These are phyloP conservation scores for Cataglyphis altisquamis DNA, from an alignment of 2,888 invertebrate species.

Conservation along the genomic window DNA sequence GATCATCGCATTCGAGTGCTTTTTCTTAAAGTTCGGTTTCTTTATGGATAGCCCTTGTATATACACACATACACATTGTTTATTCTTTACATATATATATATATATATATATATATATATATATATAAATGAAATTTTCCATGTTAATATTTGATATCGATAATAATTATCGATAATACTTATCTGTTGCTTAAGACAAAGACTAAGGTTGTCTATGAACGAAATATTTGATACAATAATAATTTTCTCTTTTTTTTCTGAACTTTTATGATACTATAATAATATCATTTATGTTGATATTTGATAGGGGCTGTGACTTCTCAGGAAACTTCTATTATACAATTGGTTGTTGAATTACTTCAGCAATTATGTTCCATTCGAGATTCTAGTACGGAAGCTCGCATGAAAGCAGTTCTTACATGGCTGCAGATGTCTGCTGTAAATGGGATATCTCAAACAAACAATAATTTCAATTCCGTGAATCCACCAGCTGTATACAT, in stretches of 20 bases:
- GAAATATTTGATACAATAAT: not conserved
- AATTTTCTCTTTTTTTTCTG: not conserved
- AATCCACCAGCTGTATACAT: conserved; percentile 88
- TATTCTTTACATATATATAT: not conserved
- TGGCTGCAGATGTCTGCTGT: conserved; percentile 91
- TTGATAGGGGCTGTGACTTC: conserved; percentile 73
- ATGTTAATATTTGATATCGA: not conserved
- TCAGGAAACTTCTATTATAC: conserved; percentile 85
- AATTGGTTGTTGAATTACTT: conserved; percentile 92
- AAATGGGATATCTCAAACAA: conserved; percentile 84
- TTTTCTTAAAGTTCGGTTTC: too few species aligned
- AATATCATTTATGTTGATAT: not conserved
- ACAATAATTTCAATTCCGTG: conserved; percentile 73
- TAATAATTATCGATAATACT: not conserved
- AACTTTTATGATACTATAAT: not conserved
- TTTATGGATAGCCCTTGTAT: too few species aligned
- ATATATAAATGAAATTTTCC: not conserved
- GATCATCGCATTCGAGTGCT: too few species aligned
- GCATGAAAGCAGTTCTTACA: conserved; percentile 90
- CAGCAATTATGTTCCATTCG: conserved; percentile 91
- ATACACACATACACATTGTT: too few species aligned
- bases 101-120: not conserved
- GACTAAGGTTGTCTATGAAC: not conserved
- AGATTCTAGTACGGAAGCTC: conserved; percentile 88
- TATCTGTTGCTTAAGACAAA: conserved; percentile 1